Conservation (phyloP, 1,140 invertebrate genomes). For the Drosophila bocki region DNA sequence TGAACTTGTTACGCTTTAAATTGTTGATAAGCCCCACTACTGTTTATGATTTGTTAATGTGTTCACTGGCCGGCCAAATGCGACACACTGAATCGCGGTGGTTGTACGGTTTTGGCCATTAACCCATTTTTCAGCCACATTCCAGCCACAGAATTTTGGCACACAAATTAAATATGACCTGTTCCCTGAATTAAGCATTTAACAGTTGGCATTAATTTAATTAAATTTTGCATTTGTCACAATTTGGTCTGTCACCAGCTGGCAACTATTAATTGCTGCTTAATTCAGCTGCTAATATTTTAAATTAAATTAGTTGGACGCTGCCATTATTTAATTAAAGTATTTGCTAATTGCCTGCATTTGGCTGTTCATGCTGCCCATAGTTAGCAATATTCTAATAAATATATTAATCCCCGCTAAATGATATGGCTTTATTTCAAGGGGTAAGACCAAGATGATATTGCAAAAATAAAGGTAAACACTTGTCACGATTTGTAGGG, state of each 20-base stretch:
- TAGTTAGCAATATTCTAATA: conserved; percentile 5
- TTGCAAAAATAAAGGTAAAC: not conserved
- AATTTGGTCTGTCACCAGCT: not conserved
- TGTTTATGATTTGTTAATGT: conserved; percentile 65
- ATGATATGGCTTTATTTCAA: conserved; percentile 1
- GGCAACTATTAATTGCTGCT: conserved; percentile 8
- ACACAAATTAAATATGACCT: conserved; percentile 7
- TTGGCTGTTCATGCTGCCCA: conserved; percentile 4
- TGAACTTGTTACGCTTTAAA: conserved; percentile 67
- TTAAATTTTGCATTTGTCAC: not conserved
- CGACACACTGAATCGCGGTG: conserved; percentile 57
- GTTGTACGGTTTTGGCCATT: conserved; percentile 39
- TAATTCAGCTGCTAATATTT: not conserved
- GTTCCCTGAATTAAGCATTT: conserved; percentile 2
- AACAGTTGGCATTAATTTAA: conserved; percentile 10
- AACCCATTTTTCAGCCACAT: conserved; percentile 38
- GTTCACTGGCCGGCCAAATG: conserved; percentile 24
- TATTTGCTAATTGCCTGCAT: conserved; percentile 3
- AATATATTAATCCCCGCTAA: conserved; percentile 7
- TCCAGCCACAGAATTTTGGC: conserved; percentile 11
- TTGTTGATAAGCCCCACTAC: conserved; percentile 43
- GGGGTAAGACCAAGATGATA: not conserved
- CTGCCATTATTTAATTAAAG: conserved; percentile 17
- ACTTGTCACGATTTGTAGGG: conserved; percentile 2
- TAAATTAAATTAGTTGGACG: conserved; percentile 19